Evolutionary conservation across 2,888 invertebrate genomes (phyloP).

Genomic region (Cataglyphis cursor): DNA sequence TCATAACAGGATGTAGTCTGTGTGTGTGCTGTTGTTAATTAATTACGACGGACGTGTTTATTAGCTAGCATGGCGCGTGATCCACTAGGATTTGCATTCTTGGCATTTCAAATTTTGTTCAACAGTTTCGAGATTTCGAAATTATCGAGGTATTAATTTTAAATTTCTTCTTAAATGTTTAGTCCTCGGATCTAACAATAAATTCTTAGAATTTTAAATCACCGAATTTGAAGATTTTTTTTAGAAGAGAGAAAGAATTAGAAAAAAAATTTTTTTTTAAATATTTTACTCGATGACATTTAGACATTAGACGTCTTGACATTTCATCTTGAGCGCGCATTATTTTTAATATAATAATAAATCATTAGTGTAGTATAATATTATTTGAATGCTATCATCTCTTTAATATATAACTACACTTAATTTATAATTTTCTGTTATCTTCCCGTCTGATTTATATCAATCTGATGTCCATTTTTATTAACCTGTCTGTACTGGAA

Average conservation of each 20-base stretch:
- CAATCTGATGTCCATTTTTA: no score
- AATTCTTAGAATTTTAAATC: neutral
- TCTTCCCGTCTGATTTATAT: no score
- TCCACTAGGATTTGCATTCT: conserved; percentile 25
- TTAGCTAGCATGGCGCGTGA: conserved; percentile 18
- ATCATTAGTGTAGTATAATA: no score
- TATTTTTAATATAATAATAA: neutral
- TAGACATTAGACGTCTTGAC: neutral
- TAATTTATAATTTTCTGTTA: no score
- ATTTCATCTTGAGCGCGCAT: neutral
- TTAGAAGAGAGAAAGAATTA: neutral
- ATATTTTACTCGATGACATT: neutral
- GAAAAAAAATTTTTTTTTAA: neutral
- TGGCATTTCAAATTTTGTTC: neutral
- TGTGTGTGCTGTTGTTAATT: conserved; percentile 42
- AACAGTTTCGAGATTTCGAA: neutral
- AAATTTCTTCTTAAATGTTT: neutral
- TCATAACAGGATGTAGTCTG: conserved; percentile 12
- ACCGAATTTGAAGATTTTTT: neutral
- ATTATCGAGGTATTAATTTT: neutral
- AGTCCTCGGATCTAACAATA: neutral
- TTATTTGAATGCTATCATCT: no score
- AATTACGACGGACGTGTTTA: conserved; percentile 53
- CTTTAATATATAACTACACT: no score
- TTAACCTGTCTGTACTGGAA: no score